Evolutionary conservation across 2,888 invertebrate species (phyloP), one percentile per base, ranked within the genome.

Genomic region (Mycogona germanica): DNA sequence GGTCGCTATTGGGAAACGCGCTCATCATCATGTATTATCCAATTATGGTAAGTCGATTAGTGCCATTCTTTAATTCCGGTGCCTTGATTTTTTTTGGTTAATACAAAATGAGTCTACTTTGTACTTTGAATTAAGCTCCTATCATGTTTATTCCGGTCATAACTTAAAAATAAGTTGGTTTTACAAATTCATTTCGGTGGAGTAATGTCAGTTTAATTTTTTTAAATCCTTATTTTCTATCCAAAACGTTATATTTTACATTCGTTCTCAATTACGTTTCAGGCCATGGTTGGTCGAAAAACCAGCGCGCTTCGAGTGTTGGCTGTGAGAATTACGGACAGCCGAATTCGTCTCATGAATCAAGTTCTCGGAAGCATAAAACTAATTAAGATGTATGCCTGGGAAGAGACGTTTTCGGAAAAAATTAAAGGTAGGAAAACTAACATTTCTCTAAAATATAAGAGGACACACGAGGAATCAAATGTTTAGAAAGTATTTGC

Each of bases 311-410:
- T 65, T 28, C 58, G 69, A 45, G 61, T 65, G 25, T 62, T 63
- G 55, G 64, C 66, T 12, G 64, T 68, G 3, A 62, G 60, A 40
- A 58, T 63, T 9, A 68, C 69, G 1, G 70, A 70, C 60, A 62
- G 66, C 51, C 58, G 69, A 41, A 69, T 69, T 30, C 64, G 64
- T 14, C 62, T 74, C 55, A 75, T 76, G 73, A 72, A 69, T 51
- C 76, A 76, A 61, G 66, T 76, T n/a, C 64, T 77, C 12, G 70
- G 70, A 35, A 72, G 70, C 57, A 74, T 76, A 50, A 68, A 73
- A 57, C 63, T 75, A 2, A 75, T 77, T 57, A 77, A 77, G 65
- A 72, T 76, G 70, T 75, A 76, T 61, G 73, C 72, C 2, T 76
- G 76, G 76, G 77, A 77, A 62, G 68, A 71, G 50, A 68, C 73